phyloP scores from a whole-genome alignment of 2,888 invertebrate species.

The Troides helena region DNA sequence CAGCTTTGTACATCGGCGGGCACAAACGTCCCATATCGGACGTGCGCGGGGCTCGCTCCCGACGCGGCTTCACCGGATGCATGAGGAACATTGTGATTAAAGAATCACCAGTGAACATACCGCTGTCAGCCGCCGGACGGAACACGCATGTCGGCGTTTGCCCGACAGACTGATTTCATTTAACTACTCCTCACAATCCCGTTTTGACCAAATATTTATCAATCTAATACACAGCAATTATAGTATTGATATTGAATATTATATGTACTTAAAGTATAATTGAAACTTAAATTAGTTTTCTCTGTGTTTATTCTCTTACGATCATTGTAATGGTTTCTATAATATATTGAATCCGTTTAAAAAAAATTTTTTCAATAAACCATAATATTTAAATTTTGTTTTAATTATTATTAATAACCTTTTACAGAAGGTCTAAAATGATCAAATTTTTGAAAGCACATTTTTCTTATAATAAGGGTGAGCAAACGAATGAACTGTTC shows the following conservation, averaged over 20 bases:
- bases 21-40: slow-evolving; percentile 73
- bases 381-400: background rate
- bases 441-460: background rate
- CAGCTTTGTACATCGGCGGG: slow-evolving; percentile 95
- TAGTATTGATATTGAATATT: too few species aligned
- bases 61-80: slow-evolving; percentile 89
- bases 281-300: background rate
- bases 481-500: too few species aligned
- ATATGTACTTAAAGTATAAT: too few species aligned
- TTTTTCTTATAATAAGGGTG: too few species aligned
- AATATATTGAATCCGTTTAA: background rate
- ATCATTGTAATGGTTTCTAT: background rate
- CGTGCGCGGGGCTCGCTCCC: slow-evolving; percentile 84
- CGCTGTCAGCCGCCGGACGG: slow-evolving; percentile 81
- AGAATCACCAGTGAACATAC: slow-evolving; percentile 55
- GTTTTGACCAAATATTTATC: background rate
- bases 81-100: slow-evolving; percentile 85
- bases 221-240: background rate
- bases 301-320: background rate
- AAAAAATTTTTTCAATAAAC: background rate
- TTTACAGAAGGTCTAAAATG: background rate
- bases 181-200: background rate
- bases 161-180: slow-evolving; percentile 83
- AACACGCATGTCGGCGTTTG: slow-evolving; percentile 89
- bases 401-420: background rate